Base-by-base conservation (phyloP, 1,140 invertebrate genomes). In the Nilaparvata lugens region DNA sequence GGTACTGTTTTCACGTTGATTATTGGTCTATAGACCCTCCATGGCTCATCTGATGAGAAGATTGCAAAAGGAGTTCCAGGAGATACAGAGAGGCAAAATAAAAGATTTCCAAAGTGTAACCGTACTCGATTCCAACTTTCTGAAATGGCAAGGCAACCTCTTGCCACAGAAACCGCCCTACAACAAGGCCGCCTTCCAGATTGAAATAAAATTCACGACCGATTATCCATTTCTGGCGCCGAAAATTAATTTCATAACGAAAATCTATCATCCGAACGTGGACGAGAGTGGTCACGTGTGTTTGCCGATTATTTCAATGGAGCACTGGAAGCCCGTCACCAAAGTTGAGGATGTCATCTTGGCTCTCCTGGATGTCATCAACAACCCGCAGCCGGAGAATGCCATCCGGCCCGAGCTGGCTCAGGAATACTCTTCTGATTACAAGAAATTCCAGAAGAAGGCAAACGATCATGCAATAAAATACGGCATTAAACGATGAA, bases 251-350 rank as follows among this genome's bases (percentile, higher is more conserved):
- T 87, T 86, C 68, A 79, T 78, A 65, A 86, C 85, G 11, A 85
- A 84, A 73, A 88, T 87, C 60, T 87, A 87, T 68, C 84, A 86
- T 73, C 85, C 85, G 16, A 87, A 87, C 69, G 77, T 87, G 60
- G 84, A 87, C 74, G 84, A 87, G 66, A 84, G 85, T 64, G 84
- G 85, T 18, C 81, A 85, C 69, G 78, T 81, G 2, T 86, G 84
- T 73, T 69, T 86, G 11, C 45, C 45, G 11, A 19, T 48, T 7
- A 19, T 48, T 19, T 19, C 45, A 19, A 11, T 11, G 5, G 45
- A 48, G 2, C 45, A 48, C 45, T 48, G 45, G 45, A 48, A 48
- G 9, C 45, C 45, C 9, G 45, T 23, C 7, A 48, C 45, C 7
- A 48, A 5, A 11, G 45, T 48, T 6, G 45, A 48, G 21, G 16